Evolutionary conservation across 1,140 invertebrate species (phyloP).

Genomic region (Drosophila murphyi): DNA sequence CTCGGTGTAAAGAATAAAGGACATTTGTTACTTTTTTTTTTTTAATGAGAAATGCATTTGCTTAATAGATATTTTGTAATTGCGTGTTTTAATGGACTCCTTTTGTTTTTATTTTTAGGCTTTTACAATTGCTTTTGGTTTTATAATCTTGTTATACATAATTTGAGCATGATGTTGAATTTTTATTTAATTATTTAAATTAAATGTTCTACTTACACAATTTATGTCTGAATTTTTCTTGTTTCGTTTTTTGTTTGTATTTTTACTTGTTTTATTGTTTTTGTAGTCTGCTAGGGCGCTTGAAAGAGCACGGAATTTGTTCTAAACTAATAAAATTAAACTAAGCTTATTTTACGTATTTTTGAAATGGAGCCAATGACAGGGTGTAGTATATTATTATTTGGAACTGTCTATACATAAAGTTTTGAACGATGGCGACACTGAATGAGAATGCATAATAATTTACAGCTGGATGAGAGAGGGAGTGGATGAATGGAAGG

Average conservation of each 20-base stretch:
- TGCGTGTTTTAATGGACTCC: slow-evolving; percentile 74
- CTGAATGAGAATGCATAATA: slow-evolving; percentile 29
- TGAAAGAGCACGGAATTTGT: slow-evolving; percentile 59
- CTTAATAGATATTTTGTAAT: slow-evolving; percentile 43
- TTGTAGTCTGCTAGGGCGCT: slow-evolving; percentile 10
- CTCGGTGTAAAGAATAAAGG: background rate
- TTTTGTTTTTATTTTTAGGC: slow-evolving; percentile 44
- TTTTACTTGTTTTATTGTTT: slow-evolving; percentile 4
- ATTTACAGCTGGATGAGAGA: slow-evolving; percentile 21
- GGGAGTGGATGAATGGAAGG: background rate
- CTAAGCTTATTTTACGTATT: slow-evolving; percentile 73
- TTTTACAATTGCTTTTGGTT: slow-evolving; percentile 78
- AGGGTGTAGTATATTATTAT: background rate
- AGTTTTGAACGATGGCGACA: background rate
- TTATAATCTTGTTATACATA: slow-evolving; percentile 44
- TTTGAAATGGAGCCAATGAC: background rate
- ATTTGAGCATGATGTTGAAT: slow-evolving; percentile 47
- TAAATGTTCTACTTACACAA: slow-evolving; percentile 17
- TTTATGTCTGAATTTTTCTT: slow-evolving; percentile 27
- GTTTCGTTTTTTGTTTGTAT: slow-evolving; percentile 11
- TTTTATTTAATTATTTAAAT: slow-evolving; percentile 2
- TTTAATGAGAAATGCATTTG: slow-evolving; percentile 41
- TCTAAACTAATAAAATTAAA: slow-evolving; percentile 70
- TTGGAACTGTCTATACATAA: background rate
- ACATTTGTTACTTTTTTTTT: background rate